These are phyloP conservation scores for Calycopis cecrops DNA, from an alignment of 1,140 invertebrate species.

Conservation along the genomic window DNA sequence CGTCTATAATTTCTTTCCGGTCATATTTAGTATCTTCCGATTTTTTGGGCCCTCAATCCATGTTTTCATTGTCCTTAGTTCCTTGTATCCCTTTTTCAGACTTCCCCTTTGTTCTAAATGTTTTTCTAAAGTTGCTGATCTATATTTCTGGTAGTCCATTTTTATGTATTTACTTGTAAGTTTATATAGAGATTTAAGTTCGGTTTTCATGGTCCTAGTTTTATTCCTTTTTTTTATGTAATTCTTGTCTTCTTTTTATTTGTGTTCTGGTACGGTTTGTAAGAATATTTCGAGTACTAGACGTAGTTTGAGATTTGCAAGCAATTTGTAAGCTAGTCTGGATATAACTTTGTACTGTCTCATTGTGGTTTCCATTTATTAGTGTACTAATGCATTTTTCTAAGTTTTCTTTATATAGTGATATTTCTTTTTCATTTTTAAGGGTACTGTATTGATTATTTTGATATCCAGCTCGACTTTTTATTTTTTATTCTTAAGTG, in stretches of 20 bases:
- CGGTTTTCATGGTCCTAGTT: background rate
- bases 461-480: too few relatives aligned
- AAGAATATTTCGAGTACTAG: too few relatives aligned
- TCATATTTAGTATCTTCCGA: background rate
- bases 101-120: background rate
- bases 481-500: too few relatives aligned
- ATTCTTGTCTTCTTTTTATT: background rate
- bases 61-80: background rate
- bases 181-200: background rate
- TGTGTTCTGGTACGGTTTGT: too few relatives aligned
- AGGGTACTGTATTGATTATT: too few relatives aligned
- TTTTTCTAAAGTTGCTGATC: background rate
- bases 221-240: background rate
- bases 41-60: background rate
- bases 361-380: too few relatives aligned
- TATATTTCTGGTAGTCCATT: background rate
- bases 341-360: too few relatives aligned
- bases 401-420: too few relatives aligned
- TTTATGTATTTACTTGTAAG: constrained; percentile 4
- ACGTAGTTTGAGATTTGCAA: too few relatives aligned
- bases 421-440: too few relatives aligned
- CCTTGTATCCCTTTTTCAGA: constrained; percentile 1
- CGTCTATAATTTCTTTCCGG: background rate
- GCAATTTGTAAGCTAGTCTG: too few relatives aligned
- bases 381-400: too few relatives aligned